Base-by-base conservation (phyloP, 2,113 vertebrate genomes). In the Corynorhinus townsendii region DNA sequence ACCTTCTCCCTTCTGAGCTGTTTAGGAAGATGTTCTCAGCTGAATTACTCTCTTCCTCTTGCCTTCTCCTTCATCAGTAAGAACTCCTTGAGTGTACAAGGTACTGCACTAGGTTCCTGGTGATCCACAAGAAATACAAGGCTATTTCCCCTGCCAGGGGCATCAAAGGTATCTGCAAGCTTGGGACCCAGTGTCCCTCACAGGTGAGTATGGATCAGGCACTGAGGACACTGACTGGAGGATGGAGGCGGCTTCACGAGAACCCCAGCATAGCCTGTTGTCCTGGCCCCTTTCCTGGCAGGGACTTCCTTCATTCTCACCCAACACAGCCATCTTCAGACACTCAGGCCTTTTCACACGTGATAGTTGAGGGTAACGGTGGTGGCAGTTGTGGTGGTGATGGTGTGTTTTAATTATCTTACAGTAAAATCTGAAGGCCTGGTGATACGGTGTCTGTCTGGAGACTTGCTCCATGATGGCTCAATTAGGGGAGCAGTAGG, bases 401-500 rank as follows among this genome's bases (percentile, higher is more conserved):
- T 15, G 3, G 62, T 16, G 35, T 30, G 20, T 69, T 96, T 92
- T 71, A 95, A 97, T 93, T 96, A 97, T 95, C 96, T 95, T 79
- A 90, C 10, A 87, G 97, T 88, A 93, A 86, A 95, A 93, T 95
- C 95, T 83, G 52, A 94, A 93, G 56, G 97, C 97, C 97, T 93
- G 86, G 96, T 97, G 98, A 98, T 96, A 91, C 95, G 52, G 92
- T 95, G 95, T 96, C 98, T 98, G 98, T 97, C 97, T 96, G 96
- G 96, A 97, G 96, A 79, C 97, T 97, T 95, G 5, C 97, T 97
- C 97, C 97, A 90, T 98, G 98, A 99, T 98, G 98, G 98, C 98
- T 99, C 98, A 98, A 98, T 99, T 98, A 98, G 98, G 97, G 97
- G 84, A 97, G 97, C 98, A 90, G 97, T 95, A 96, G 98, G 98